Conservation (phyloP, 2,888 invertebrate genomes). For the Liodrosophila aerea region DNA sequence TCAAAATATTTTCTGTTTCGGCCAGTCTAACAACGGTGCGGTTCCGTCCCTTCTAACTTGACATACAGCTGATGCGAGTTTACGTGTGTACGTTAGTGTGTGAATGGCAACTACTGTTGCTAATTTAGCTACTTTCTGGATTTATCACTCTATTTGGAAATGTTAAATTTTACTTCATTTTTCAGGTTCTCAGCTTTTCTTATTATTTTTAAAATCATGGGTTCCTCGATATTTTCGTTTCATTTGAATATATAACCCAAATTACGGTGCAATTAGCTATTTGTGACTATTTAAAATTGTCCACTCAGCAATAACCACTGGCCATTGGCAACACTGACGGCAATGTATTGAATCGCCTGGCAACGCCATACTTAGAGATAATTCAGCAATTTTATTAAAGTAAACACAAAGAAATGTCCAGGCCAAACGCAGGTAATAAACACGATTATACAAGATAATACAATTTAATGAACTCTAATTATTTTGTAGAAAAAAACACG, state of each 20-base stretch:
- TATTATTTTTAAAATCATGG: too few relatives aligned
- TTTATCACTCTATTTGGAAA: too few relatives aligned
- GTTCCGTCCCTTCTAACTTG: conserved; percentile 36
- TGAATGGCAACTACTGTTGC: conserved; percentile 15
- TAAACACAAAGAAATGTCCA: conserved; percentile 65
- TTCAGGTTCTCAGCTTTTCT: too few relatives aligned
- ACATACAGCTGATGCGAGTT: conserved; percentile 55
- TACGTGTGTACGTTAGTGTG: conserved; percentile 14
- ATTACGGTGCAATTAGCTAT: too few relatives aligned
- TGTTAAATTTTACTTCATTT: too few relatives aligned
- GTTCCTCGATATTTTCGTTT: too few relatives aligned
- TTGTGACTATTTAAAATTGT: too few relatives aligned
- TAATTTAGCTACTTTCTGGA: too few relatives aligned
- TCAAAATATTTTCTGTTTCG: conserved; percentile 31
- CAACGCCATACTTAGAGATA: conserved; percentile 11
- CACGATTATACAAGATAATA: neutral
- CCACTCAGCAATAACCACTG: too few relatives aligned
- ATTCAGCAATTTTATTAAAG: conserved; percentile 30
- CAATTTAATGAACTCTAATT: neutral
- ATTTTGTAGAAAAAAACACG: conserved; percentile 20
- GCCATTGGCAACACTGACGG: conserved; percentile 15
- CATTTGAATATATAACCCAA: too few relatives aligned
- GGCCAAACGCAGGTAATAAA: conserved; percentile 34
- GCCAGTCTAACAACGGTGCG: conserved; percentile 36
- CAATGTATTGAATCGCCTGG: too few relatives aligned